These are phyloP conservation scores for Acyrthosiphon pisum DNA, from an alignment of 1,140 invertebrate genomes.

Conservation along the genomic window DNA sequence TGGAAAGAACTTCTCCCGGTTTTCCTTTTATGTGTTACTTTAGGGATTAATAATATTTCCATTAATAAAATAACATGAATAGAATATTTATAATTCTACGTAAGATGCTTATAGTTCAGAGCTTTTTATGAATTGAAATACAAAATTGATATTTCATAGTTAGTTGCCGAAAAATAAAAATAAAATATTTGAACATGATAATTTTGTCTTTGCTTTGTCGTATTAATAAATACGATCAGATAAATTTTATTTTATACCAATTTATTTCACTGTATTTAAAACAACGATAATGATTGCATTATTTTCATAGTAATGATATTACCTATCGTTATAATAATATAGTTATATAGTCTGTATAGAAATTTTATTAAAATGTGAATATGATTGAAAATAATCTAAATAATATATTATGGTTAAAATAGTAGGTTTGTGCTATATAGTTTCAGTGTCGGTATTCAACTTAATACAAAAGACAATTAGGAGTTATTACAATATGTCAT, in stretches of 20 bases:
- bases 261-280: not conserved
- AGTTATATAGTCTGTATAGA: too few species aligned
- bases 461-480: not conserved
- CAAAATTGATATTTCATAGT: not conserved
- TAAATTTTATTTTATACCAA: not conserved
- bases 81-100: not conserved
- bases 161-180: not conserved
- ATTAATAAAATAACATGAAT: slow-evolving; percentile 15
- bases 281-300: not conserved
- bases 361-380: too few species aligned
- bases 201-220: not conserved
- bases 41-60: slow-evolving; percentile 9
- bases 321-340: too few species aligned
- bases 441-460: not conserved
- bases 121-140: slow-evolving; percentile 11
- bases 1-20: not conserved
- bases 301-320: too few species aligned
- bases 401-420: too few species aligned
- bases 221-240: not conserved
- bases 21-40: slow-evolving; percentile 17
- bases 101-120: slow-evolving; percentile 2
- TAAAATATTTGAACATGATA: not conserved
- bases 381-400: too few species aligned
- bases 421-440: too few species aligned
- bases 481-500: not conserved